Conservation (phyloP, 2,113 vertebrate genomes). For the Propithecus coquereli region DNA sequence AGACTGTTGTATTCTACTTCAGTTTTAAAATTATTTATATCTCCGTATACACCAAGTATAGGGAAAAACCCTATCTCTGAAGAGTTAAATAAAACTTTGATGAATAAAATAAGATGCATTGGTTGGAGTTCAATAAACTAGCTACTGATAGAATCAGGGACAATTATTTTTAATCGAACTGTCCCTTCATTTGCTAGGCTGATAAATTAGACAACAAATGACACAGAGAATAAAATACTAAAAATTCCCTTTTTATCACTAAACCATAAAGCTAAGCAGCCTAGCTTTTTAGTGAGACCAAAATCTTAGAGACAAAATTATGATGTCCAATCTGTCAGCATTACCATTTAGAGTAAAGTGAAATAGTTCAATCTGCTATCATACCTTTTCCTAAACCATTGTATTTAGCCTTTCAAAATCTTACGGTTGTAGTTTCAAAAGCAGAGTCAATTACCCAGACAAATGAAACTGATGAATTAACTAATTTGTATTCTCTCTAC, state of each 20-base stretch:
- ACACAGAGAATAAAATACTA: not conserved
- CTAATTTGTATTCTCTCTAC: constrained; percentile 77
- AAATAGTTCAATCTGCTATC: not conserved
- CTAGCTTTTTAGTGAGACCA: not conserved
- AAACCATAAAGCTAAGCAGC: not conserved
- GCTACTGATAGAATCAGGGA: not conserved
- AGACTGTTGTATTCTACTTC: not conserved
- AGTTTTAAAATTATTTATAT: not conserved
- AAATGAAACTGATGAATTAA: constrained; percentile 75
- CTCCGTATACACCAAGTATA: not conserved
- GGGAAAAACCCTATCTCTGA: not conserved
- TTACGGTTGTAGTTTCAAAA: constrained; percentile 51
- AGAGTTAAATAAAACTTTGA: not conserved
- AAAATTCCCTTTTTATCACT: not conserved
- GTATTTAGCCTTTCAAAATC: constrained; percentile 15
- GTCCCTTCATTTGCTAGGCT: not conserved
- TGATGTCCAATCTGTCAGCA: not conserved
- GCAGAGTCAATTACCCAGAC: constrained; percentile 71
- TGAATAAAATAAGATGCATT: not conserved
- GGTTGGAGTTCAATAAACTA: not conserved
- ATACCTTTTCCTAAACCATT: not conserved
- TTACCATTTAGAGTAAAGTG: not conserved
- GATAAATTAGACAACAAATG: not conserved
- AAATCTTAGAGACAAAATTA: not conserved
- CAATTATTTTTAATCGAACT: not conserved